Evolutionary conservation across 2,888 invertebrate species (phyloP), one percentile per base, ranked within the genome.

Genomic region (Cordilura impudica): DNA sequence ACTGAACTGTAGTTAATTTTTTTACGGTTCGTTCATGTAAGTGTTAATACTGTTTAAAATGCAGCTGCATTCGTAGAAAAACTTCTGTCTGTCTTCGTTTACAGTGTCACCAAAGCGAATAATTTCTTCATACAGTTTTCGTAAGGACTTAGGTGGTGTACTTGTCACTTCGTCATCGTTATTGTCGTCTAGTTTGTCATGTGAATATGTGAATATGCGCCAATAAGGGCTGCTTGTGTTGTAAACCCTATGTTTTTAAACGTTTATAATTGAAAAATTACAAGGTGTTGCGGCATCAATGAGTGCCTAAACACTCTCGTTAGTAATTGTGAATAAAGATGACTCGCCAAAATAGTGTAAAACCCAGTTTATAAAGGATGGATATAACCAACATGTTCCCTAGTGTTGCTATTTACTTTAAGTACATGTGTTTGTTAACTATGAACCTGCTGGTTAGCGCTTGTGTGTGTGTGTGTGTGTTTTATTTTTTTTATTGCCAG

Each of bases 211-310:
- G 45, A 31, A 29, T 26, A 31, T 51, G 39, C 18, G 4, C n/a
- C n/a, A 47, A 51, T n/a, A 21, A 26, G 29, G 26, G 60, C 67
- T 39, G 49, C 31, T 58, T 58, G 47, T 49, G 49, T 16, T 39
- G 51, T 58, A 16, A 10, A 8, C 2, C 19, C 10, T 18, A 45
- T 7, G 12, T 45, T 6, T 4, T 12, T 72, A 69, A 76, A 66
- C 65, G 69, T 53, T 76, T 21, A 70, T 83, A 83, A 83, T 83
- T 83, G 82, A 77, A 82, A 83, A 84, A 83, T 82, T 81, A 81
- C 77, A 83, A 81, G 81, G 79, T 83, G 82, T 82, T 80, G 61
- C 67, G 31, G 53, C 60, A 65, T 78, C 77, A 67, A 77, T 72
- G 71, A 75, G 63, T 63, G 49, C 71, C 71, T 75, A 72, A 79